Evolutionary conservation across 2,113 vertebrate species (phyloP), one percentile per base, ranked within the genome.

Genomic region (Tyrannus savana): DNA sequence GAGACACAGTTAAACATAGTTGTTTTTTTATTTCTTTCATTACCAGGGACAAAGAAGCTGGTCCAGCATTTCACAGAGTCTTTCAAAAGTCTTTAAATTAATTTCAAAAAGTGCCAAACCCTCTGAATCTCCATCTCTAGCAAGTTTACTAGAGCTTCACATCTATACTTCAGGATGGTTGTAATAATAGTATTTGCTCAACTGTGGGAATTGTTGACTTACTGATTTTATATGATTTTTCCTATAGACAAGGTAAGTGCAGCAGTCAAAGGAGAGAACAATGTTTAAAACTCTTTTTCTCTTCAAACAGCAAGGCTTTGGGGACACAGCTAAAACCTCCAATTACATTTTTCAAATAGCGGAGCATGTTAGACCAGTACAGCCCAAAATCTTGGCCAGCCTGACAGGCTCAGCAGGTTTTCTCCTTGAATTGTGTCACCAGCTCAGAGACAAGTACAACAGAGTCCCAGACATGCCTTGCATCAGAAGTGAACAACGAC

Each of bases 331-430:
- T 93, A 87, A 95, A 96, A 33, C 85, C 80, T 87, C 79, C 95
- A 89, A 92, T 90, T 96, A 87, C 95, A 94, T 97, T 96, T 97
- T 96, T 96, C 86, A 92, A 96, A 97, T 94, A 94, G 92, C 0
- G 37, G 88, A 96, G 86, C 96, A 75, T 16, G 96, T 89, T 82
- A 92, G 77, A 94, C 95, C 92, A 92, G 96, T 92, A 93, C 5
- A 18, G 83, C 83, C 92, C 95, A 90, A 94, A 93, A 84, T 74
- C 79, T 92, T 0, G 0, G 64, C 96, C 88, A 96, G 96, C 52
- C 76, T 76, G 86, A 93, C 96, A 93, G 77, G 96, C 88, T 94
- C 44, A 72, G 92, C 96, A 97, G 86, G 96, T 96, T 96, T 87
- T 68, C 58, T 60, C 50, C 17, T 50, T 37, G 37, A 87, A 41